Base-by-base conservation (phyloP, 2,888 invertebrate species). In the Parochlus steinenii region DNA sequence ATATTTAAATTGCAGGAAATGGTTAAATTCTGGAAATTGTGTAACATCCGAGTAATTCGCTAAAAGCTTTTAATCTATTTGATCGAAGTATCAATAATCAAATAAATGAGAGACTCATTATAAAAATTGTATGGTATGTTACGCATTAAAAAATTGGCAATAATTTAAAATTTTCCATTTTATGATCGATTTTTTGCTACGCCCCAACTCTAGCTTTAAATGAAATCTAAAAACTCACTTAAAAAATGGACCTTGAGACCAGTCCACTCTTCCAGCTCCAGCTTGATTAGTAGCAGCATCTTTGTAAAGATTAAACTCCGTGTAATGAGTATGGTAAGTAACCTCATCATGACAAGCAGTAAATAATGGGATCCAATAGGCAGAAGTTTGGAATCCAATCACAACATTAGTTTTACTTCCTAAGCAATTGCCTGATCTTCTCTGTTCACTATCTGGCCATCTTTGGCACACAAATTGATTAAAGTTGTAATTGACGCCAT, bases 321-420 rank as follows among this genome's bases (percentile, higher is more conserved):
- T 38, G 33, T 51, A 53, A 28, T 45, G 39, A 0, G 51, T 53
- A n/a, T 31, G 31, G 10, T 44, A 45, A 4, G 41, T 46, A 8
- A 29, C 12, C 6, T 46, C 43, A 30, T 54, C 44, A 3, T 47
- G 46, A 17, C 54, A 55, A 4, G 53, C 35, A 25, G 51, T 48
- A 6, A 52, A 40, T 4, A 48, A 42, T 3, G 39, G 43, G 1
- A 53, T n/a, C 28, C 52, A 52, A 6, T 30, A 27, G 4, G 36
- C 28, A n/a, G 39, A 26, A 4, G 50, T 15, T 1, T 40, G 11
- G 35, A 50, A 55, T 23, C 55, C 53, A 20, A 53, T 46, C 19
- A 49, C 46, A 8, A 49, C 39, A 4, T 38, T 32, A 2, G 35
- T 41, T n/a, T 46, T 35, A 6, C 39, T 34, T 2, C 18, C 33